These are phyloP conservation scores for Poicephalus meyeri DNA, from an alignment of 2,113 vertebrate species.

Conservation along the genomic window DNA sequence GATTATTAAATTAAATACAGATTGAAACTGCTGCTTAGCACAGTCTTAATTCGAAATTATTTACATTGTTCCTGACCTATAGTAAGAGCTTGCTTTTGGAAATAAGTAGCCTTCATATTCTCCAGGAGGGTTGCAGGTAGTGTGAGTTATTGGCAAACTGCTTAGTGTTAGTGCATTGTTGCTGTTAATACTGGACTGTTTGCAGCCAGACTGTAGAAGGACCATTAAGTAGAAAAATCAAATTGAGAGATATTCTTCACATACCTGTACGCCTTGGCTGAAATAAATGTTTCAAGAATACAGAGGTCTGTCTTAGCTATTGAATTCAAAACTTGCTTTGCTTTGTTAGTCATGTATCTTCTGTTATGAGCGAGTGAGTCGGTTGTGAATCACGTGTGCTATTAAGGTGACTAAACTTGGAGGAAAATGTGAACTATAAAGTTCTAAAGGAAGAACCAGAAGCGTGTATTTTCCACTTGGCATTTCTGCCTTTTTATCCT, in stretches of 20 bases:
- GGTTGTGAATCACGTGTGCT: not conserved
- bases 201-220: not conserved
- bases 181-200: not conserved
- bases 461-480: not conserved
- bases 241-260: not conserved
- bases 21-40: not conserved
- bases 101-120: not conserved
- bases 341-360: not conserved
- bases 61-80: not conserved
- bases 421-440: not conserved
- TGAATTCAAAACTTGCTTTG: not conserved
- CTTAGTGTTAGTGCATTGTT: not conserved
- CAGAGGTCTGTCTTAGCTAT: not conserved
- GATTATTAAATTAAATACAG: not conserved
- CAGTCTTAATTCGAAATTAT: not conserved
- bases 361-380: not conserved
- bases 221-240: not conserved
- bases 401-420: not conserved
- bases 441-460: not conserved
- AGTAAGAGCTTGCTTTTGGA: not conserved
- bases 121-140: not conserved
- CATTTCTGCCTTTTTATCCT: not conserved
- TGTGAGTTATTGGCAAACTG: not conserved
- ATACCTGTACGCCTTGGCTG: not conserved
- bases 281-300: not conserved